Evolutionary conservation across 2,888 invertebrate genomes (phyloP), one percentile per base, ranked within the genome.

Genomic region (Drepana falcataria): DNA sequence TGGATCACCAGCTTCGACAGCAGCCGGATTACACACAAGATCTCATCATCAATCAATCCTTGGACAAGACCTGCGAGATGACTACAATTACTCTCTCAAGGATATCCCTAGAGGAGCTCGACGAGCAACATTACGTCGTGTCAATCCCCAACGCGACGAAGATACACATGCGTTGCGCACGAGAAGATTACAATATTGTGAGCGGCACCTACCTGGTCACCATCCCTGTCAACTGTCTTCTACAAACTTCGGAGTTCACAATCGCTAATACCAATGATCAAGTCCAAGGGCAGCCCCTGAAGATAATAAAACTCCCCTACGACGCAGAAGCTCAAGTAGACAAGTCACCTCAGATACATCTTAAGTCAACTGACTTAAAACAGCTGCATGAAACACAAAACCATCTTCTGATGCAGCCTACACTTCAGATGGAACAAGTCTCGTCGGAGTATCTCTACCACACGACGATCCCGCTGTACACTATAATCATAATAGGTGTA

Each of bases 31-130:
- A 52, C 60, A 60, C 52, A 58, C 41, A 40, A 41, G 47, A 47
- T 47, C 52, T 44, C 47, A 47, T 47, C 35, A 51, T 21, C 34
- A 49, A 47, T 49, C 56, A 51, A 59, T 53, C 61, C 61, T 64
- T 58, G 61, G 58, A 56, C 47, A 55, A 51, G 47, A 37, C 51
- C 53, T 49, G 54, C 47, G 44, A 51, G 47, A 33, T 51, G 3
- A 41, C 54, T n/a, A 47, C 54, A n/a, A 37, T 54, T 6, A 35
- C 35, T 6, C n/a, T 54, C 3, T 49, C 54, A 35, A 54, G 47
- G 34, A 37, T 33, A 35, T 47, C 54, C 33, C 44, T 54, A 40
- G 54, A 54, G 37, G 47, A 54, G 35, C 54, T 54, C 4, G 54
- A 54, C 35, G 47, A 54, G 33, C 34, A 47, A 35, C 51, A 51